A percentile compares a stretch with the other conserved stretches of the same genome.
Evolutionary conservation across 2,113 vertebrate genomes (phyloP).

Genomic region (Motacilla tschutschensis): DNA sequence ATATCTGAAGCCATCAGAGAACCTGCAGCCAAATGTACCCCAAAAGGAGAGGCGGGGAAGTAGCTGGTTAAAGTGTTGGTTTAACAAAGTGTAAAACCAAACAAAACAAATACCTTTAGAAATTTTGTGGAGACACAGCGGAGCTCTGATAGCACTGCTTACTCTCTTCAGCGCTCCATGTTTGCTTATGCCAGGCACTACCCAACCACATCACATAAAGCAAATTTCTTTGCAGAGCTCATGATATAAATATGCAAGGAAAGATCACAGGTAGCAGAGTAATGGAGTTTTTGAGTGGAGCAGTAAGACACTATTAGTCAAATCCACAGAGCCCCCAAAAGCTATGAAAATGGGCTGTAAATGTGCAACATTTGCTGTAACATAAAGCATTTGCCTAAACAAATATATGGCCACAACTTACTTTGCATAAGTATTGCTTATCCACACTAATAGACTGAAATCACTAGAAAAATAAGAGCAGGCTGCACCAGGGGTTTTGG

Average conservation of each 20-base stretch:
- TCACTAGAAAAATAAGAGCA: background rate
- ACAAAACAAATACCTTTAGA: background rate
- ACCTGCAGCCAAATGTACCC: background rate
- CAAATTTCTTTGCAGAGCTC: background rate
- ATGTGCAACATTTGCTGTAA: background rate
- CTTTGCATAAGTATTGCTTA: background rate
- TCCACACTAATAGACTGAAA: background rate
- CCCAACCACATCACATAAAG: background rate
- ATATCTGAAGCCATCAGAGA: background rate
- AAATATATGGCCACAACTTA: background rate
- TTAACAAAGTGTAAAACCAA: conserved; percentile 1
- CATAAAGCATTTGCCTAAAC: background rate
- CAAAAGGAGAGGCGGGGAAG: background rate
- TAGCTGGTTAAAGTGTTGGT: background rate
- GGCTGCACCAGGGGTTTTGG: background rate
- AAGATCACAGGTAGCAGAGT: conserved; percentile 15
- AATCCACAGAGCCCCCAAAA: background rate
- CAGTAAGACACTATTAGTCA: background rate
- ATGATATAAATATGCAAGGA: background rate
- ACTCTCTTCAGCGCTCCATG: background rate
- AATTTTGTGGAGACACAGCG: rapidly evolving
- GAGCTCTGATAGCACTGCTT: background rate
- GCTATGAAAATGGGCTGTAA: background rate
- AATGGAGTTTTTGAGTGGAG: background rate
- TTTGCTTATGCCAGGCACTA: background rate